Evolutionary conservation across 2,797 vertebrate species (phyloP).

Genomic region (Ispidina picta): DNA sequence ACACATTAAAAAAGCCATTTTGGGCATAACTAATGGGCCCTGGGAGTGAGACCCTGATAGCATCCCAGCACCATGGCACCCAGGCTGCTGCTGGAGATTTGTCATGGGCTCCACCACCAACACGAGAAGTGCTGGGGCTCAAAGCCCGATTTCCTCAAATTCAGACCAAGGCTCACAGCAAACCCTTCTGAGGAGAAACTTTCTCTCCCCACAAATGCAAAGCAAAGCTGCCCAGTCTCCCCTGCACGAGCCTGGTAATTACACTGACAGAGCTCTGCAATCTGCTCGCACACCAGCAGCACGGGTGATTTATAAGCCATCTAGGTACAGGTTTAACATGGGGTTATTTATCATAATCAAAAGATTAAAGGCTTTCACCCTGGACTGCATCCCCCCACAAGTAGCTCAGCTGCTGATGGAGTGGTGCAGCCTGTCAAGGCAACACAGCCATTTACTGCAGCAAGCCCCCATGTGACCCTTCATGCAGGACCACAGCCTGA

Average conservation of each 20-base stretch:
- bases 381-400: background rate
- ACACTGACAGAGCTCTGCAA: background rate
- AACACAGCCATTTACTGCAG: background rate
- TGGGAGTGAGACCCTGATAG: background rate
- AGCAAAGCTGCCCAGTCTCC: background rate
- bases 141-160: background rate
- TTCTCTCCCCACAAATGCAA: background rate
- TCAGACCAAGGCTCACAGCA: background rate
- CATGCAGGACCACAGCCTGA: background rate
- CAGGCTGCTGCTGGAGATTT: background rate
- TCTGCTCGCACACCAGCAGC: background rate
- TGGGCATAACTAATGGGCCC: background rate
- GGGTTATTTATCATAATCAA: constrained; percentile 26
- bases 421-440: background rate
- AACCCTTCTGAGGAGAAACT: accelerated
- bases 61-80: background rate
- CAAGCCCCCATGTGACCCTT: accelerated
- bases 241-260: background rate
- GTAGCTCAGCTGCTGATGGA: background rate
- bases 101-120: accelerated
- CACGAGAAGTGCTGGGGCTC: background rate
- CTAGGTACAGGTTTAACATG: background rate
- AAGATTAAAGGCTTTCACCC: constrained; percentile 11
- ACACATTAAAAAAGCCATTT: background rate
- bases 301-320: background rate